Percentiles rank a stretch among this genome's conserved stretches.
Evolutionary conservation across 2,113 vertebrate species (phyloP).

Genomic region (Gorsachius goisagi): DNA sequence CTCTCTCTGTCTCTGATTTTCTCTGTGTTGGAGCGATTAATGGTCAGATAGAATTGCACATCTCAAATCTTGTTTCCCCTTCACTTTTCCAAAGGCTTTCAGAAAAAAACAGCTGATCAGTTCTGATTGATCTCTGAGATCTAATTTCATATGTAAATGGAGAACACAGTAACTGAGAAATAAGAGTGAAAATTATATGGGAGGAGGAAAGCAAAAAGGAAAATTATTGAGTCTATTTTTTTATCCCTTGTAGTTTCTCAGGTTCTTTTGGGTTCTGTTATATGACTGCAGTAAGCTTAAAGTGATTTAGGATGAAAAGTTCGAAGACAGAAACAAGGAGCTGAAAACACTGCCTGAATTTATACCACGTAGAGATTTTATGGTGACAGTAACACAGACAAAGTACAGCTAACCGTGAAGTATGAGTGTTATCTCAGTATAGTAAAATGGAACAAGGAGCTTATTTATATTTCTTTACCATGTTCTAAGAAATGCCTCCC

Average conservation of each 20-base stretch:
- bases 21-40: background rate
- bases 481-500: background rate
- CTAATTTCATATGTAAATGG: background rate
- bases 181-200: background rate
- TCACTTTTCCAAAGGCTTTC: background rate
- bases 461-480: background rate
- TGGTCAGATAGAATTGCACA: background rate
- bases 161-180: background rate
- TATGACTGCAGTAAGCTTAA: background rate
- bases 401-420: background rate
- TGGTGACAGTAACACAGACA: background rate
- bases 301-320: background rate
- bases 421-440: background rate
- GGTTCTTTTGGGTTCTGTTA: background rate
- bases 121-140: background rate
- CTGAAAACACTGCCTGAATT: background rate
- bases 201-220: background rate
- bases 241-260: background rate
- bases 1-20: background rate
- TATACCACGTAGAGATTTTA: background rate
- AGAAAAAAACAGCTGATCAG: background rate
- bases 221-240: background rate
- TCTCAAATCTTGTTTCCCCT: background rate
- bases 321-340: background rate
- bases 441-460: background rate